These are phyloP conservation scores for Mythimna lalbum DNA, from an alignment of 2,888 invertebrate species.

Conservation along the genomic window DNA sequence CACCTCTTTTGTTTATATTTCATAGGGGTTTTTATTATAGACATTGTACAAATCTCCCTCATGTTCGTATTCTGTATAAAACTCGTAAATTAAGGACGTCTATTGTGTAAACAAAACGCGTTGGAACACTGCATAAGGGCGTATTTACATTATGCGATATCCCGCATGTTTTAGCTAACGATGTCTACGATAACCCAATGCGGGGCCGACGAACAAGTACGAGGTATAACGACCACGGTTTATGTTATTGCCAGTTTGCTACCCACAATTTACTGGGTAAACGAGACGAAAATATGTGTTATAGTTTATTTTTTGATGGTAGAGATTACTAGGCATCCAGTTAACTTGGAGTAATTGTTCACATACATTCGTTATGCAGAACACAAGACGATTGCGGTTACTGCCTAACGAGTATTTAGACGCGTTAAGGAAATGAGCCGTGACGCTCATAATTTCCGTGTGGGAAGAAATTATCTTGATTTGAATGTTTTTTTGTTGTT, in stretches of 20 bases:
- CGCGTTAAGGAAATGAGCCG: constrained; percentile 31
- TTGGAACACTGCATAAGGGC: constrained; percentile 38
- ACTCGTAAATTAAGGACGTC: constrained; percentile 29
- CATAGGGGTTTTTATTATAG: constrained; percentile 37
- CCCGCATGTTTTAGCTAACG: constrained; percentile 58
- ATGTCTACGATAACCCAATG: constrained; percentile 56
- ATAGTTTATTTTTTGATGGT: constrained; percentile 40
- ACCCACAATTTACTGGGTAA: constrained; percentile 40
- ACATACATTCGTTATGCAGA: not conserved
- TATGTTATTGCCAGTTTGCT: constrained; percentile 45
- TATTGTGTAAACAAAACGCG: constrained; percentile 32
- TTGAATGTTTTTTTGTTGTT: constrained; percentile 50
- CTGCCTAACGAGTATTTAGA: constrained; percentile 26
- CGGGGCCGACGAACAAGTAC: constrained; percentile 49
- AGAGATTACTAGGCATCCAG: constrained; percentile 18
- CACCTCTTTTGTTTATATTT: constrained; percentile 34
- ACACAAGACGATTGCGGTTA: not conserved
- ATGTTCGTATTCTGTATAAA: constrained; percentile 30
- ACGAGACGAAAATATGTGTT: constrained; percentile 41
- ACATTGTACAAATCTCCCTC: constrained; percentile 22
- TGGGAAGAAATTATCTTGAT: constrained; percentile 12
- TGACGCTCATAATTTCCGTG: constrained; percentile 17
- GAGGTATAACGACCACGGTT: constrained; percentile 48
- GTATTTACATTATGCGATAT: constrained; percentile 52
- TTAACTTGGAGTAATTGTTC: constrained; percentile 17